Evolutionary conservation across 2,888 invertebrate species (phyloP).

Genomic region (Sympetrum striolatum): DNA sequence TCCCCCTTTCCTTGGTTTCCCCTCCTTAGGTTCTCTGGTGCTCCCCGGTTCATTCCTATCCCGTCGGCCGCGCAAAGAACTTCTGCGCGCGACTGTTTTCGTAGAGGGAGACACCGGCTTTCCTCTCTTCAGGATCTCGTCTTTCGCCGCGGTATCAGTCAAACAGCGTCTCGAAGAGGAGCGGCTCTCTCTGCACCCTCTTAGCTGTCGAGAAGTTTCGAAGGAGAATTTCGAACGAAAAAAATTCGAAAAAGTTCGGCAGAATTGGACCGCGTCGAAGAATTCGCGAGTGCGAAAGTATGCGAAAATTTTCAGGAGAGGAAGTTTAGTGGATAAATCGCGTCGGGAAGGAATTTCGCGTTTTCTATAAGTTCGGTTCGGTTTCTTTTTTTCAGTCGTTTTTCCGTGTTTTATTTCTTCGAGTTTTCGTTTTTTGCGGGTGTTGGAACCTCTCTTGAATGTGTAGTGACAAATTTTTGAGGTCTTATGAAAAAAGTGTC

Average conservation of each 20-base stretch:
- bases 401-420: no score
- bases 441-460: no score
- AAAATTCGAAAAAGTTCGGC: background rate
- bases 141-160: no score
- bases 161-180: background rate
- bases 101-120: background rate
- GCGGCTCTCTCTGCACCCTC: background rate
- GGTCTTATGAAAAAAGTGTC: no score
- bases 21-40: background rate
- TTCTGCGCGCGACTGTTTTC: background rate
- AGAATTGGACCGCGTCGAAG: background rate
- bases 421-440: no score
- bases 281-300: background rate
- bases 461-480: no score
- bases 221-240: background rate
- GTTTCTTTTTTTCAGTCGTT: no score
- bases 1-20: background rate
- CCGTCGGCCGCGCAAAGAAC: background rate
- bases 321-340: no score
- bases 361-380: no score
- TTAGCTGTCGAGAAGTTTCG: background rate
- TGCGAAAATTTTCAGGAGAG: background rate
- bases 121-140: background rate
- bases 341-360: no score
- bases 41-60: constrained; percentile 15